Percentiles rank a stretch among this genome's conserved stretches.
phyloP scores from a whole-genome alignment of 2,888 invertebrate species.

The Sarcophaga subvicina region DNA sequence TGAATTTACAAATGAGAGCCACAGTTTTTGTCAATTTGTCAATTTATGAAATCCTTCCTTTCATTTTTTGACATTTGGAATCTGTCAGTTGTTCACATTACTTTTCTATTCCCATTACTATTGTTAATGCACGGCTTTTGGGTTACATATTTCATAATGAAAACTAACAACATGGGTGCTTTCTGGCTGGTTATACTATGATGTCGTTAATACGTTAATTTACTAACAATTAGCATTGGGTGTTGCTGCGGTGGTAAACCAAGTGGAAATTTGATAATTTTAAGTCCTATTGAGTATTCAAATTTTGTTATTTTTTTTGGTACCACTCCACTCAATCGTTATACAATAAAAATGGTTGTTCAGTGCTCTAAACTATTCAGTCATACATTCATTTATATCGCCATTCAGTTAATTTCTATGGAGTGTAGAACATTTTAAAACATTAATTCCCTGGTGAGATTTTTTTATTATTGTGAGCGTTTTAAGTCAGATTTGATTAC shows the following conservation, averaged over 20 bases:
- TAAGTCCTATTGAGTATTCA: slow-evolving; percentile 46
- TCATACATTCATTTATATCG: background rate
- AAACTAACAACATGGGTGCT: slow-evolving; percentile 39
- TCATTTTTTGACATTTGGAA: slow-evolving; percentile 62
- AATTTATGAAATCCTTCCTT: slow-evolving; percentile 23
- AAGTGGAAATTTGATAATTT: slow-evolving; percentile 62
- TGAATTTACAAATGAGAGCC: slow-evolving; percentile 42
- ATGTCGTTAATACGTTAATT: slow-evolving; percentile 67
- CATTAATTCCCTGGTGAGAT: slow-evolving; percentile 65
- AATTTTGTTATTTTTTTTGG: slow-evolving; percentile 17
- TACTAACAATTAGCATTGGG: slow-evolving; percentile 69
- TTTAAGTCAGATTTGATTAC: slow-evolving; percentile 68
- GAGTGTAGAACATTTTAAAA: slow-evolving; percentile 30
- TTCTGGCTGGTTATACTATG: background rate
- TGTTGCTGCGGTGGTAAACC: slow-evolving; percentile 67
- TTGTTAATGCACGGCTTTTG: background rate
- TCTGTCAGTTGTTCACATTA: slow-evolving; percentile 64
- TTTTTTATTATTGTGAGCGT: slow-evolving; percentile 53
- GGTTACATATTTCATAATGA: background rate
- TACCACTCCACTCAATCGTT: slow-evolving; percentile 2
- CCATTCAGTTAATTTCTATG: background rate
- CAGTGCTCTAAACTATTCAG: too few species aligned
- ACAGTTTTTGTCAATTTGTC: slow-evolving; percentile 59
- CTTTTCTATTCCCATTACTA: slow-evolving; percentile 25
- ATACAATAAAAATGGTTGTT: too few species aligned